These are phyloP conservation scores for Drosophila quadrilineata DNA, from an alignment of 1,140 invertebrate species.

Conservation along the genomic window DNA sequence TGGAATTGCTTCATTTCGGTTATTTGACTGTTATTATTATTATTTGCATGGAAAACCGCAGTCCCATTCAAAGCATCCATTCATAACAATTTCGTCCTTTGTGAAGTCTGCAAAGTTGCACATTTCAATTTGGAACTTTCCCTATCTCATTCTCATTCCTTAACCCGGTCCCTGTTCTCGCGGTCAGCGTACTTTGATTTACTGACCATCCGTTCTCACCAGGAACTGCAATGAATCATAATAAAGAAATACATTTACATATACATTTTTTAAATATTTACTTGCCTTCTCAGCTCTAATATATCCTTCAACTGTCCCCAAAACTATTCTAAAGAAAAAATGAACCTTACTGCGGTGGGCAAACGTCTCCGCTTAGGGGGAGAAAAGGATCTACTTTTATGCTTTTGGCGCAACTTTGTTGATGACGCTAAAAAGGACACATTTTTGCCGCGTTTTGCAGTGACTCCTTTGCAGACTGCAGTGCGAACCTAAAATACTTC, in stretches of 20 bases:
- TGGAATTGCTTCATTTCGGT: slow-evolving; percentile 52
- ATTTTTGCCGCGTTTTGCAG: slow-evolving; percentile 21
- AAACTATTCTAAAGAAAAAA: too few species aligned
- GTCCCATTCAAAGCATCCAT: slow-evolving; percentile 25
- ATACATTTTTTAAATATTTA: too few species aligned
- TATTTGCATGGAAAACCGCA: slow-evolving; percentile 58
- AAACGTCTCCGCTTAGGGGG: too few species aligned
- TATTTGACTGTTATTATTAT: slow-evolving; percentile 69
- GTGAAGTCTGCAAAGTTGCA: slow-evolving; percentile 31
- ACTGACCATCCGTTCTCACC: background rate
- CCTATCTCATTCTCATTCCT: background rate
- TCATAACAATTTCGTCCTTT: slow-evolving; percentile 61
- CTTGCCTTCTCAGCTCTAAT: too few species aligned
- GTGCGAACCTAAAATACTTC: slow-evolving; percentile 11
- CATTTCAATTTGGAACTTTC: slow-evolving; percentile 45
- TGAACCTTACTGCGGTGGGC: too few species aligned
- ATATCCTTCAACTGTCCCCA: too few species aligned
- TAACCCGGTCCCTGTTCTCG: background rate
- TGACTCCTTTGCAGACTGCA: background rate
- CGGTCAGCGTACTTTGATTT: background rate
- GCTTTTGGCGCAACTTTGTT: slow-evolving; percentile 13
- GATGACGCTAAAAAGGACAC: slow-evolving; percentile 9
- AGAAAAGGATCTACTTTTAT: background rate
- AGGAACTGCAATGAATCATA: background rate
- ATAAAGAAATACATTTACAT: too few species aligned